Percentiles rank a stretch among this genome's conserved stretches.
phyloP scores from a whole-genome alignment of 2,888 invertebrate species.

The Alcis repandata region DNA sequence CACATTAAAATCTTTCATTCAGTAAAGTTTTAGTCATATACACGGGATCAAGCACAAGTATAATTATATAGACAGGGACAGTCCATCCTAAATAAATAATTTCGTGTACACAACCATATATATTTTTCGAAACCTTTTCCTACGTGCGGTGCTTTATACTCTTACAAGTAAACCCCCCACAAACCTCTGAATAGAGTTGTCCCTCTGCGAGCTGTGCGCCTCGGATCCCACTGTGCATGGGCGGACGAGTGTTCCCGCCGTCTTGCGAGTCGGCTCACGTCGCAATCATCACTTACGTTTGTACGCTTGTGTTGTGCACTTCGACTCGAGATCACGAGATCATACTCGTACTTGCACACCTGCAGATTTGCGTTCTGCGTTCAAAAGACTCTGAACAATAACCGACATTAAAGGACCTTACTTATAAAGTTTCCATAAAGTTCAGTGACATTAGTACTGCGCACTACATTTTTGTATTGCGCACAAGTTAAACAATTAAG shows the following conservation, averaged over 20 bases:
- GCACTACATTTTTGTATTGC: no score
- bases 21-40: no score
- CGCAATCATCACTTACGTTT: constrained; percentile 54
- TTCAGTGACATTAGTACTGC: no score
- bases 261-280: constrained; percentile 50
- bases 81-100: no score
- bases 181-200: neutral
- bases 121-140: no score
- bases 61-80: no score
- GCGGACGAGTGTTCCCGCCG: neutral
- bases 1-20: no score
- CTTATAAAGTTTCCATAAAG: neutral
- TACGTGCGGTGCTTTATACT: no score
- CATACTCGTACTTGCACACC: constrained; percentile 24
- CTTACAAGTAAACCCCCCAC: neutral
- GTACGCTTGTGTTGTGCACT: constrained; percentile 35
- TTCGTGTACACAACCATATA: no score
- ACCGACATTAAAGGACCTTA: neutral
- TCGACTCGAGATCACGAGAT: constrained; percentile 41
- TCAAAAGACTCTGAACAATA: neutral
- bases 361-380: constrained; percentile 21
- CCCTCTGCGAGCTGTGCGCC: neutral
- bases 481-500: neutral
- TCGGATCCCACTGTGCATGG: neutral
- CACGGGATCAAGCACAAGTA: no score